Evolutionary conservation across 1,140 invertebrate species (phyloP), one percentile per base, ranked within the genome.

Genomic region (Idris sp.): DNA sequence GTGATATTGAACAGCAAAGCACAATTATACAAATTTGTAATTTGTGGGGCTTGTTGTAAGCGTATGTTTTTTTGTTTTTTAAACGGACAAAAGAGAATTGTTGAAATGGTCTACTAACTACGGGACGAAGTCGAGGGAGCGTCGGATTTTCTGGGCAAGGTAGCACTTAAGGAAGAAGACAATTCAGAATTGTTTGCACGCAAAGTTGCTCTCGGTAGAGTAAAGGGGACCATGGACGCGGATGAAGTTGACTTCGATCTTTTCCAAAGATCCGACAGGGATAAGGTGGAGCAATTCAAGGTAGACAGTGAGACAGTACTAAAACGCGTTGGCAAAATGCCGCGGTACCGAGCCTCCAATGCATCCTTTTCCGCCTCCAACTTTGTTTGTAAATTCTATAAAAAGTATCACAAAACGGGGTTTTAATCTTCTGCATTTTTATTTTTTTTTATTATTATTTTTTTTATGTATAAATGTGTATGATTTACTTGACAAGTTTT

Each of bases 351-450:
- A 58, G 78, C 76, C 79, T 86, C 84, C 86, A 87, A 84, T 71
- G 80, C 80, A 69, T 84, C 85, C 83, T 81, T 83, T 81, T 86
- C 79, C 65, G 77, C 65, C 68, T 82, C 80, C 82, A 87, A 81
- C 65, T 83, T 84, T 67, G 81, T 78, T 78, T 87, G 85, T 80
- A 87, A 80, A 76, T 82, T 84, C 86, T 87, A 87, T 67, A 85
- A 85, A 80, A 86, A 76, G 76, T 79, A 82, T 43, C 58, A 80
- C 40, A 84, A 79, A 59, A 71, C 43, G n/a, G 74, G 49, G 69
- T 74, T 81, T 79, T 53, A 51, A 62, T 71, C 18, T n/a, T n/a
- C n/a, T n/a, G n/a, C n/a, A n/a, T n/a, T n/a, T n/a, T n/a, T n/a
- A n/a, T n/a, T n/a, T n/a, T n/a, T n/a, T n/a, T n/a, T n/a, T n/a